These are phyloP conservation scores for Actinia tenebrosa DNA, from an alignment of 64 coral and sea anemone species.

Conservation along the genomic window DNA sequence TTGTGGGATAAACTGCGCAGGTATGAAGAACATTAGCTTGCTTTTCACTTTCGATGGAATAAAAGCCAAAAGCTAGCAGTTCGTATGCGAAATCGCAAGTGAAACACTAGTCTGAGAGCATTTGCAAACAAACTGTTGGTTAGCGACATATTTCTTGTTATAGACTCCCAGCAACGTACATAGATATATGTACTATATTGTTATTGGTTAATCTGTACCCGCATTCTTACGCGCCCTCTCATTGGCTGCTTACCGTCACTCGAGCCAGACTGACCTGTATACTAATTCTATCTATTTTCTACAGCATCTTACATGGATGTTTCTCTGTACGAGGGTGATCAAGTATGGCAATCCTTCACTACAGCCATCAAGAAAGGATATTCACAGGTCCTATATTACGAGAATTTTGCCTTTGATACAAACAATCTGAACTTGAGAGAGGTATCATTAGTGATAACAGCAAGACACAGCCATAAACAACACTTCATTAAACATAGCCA, in stretches of 20 bases:
- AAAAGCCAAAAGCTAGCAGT: too few species aligned
- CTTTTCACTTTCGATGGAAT: too few species aligned
- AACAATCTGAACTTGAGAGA: neutral
- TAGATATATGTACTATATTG: too few species aligned
- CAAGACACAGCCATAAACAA: neutral
- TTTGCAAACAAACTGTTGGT: too few species aligned
- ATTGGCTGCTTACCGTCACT: too few species aligned
- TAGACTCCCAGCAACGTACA: too few species aligned
- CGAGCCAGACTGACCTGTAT: too few species aligned
- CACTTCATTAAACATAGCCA: constrained; percentile 10
- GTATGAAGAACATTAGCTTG: constrained; percentile 20
- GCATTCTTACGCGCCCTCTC: too few species aligned
- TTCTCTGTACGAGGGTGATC: neutral
- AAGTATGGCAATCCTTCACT: neutral
- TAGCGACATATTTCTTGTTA: too few species aligned
- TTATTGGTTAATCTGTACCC: too few species aligned
- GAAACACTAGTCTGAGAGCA: too few species aligned
- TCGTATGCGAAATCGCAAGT: too few species aligned
- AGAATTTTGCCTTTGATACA: constrained; percentile 6
- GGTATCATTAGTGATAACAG: neutral
- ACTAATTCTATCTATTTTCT: neutral
- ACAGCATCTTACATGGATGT: constrained; percentile 6
- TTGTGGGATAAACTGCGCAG: constrained; percentile 74
- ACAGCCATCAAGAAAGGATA: constrained; percentile 23
- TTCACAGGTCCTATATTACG: constrained; percentile 20